A percentile compares a stretch with the other conserved stretches of the same genome.
Evolutionary conservation across 2,888 invertebrate genomes (phyloP).

Genomic region (Pandemis heparana): DNA sequence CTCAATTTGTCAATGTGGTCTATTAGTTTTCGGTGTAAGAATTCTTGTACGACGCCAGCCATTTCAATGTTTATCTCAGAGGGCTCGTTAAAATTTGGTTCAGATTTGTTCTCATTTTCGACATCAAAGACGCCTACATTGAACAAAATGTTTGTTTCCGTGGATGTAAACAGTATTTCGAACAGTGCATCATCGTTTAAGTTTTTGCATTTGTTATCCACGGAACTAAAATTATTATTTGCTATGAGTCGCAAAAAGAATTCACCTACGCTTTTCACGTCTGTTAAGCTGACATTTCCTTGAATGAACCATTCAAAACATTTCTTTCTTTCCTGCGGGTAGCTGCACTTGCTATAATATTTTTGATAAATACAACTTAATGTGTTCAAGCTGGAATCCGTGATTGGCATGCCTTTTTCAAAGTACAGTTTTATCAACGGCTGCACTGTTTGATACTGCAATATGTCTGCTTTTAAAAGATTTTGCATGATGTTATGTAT

Average conservation of each 20-base stretch:
- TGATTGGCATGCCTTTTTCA: constrained; percentile 75
- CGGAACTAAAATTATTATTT: constrained; percentile 64
- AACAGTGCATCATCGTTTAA: constrained; percentile 53
- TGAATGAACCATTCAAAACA: constrained; percentile 68
- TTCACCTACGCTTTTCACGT: constrained; percentile 52
- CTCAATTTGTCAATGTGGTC: constrained; percentile 47
- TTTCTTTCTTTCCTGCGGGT: constrained; percentile 58
- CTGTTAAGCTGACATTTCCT: constrained; percentile 54
- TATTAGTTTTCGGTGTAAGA: constrained; percentile 54
- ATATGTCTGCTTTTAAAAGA: constrained; percentile 58
- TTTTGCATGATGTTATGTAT: constrained; percentile 68
- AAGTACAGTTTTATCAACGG: constrained; percentile 71
- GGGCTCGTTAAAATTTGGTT: constrained; percentile 44
- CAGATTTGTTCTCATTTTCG: constrained; percentile 23
- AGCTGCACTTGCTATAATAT: constrained; percentile 71
- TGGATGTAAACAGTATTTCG: constrained; percentile 62
- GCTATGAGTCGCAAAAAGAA: constrained; percentile 65
- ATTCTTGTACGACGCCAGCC: constrained; percentile 52
- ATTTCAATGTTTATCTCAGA: constrained; percentile 57
- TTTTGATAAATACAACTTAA: constrained; percentile 63
- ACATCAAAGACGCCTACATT: constrained; percentile 70
- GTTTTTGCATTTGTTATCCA: constrained; percentile 12
- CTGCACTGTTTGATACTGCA: constrained; percentile 65
- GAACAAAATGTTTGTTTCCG: constrained; percentile 69
- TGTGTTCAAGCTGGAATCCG: constrained; percentile 64